Percentiles rank a stretch among this genome's conserved stretches.
These are phyloP conservation scores for Drosophila recens DNA, from an alignment of 2,888 invertebrate species.

Conservation along the genomic window DNA sequence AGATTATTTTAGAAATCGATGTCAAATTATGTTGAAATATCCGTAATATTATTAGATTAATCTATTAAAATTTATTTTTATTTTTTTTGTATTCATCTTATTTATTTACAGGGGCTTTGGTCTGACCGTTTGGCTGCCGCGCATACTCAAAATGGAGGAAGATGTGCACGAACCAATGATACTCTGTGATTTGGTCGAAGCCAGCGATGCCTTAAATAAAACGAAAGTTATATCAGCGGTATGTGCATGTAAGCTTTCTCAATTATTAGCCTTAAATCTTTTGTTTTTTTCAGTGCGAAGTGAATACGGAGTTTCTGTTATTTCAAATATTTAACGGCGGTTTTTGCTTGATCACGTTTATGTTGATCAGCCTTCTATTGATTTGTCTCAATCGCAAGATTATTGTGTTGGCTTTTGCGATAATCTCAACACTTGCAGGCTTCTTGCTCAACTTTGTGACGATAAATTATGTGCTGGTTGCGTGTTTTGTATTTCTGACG, in stretches of 20 bases:
- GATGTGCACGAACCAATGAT: not conserved
- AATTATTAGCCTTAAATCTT: not conserved
- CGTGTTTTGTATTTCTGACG: conserved; percentile 1
- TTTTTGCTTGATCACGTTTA: conserved; percentile 13
- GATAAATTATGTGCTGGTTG: not conserved
- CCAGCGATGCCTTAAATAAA: not conserved
- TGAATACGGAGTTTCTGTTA: not conserved
- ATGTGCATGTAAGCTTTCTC: not conserved
- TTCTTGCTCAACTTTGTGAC: conserved; percentile 24
- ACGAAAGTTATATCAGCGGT: not conserved
- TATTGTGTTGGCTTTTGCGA: conserved; percentile 3
- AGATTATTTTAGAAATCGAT: too few relatives aligned
- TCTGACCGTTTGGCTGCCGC: conserved; percentile 41
- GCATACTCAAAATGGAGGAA: conserved; percentile 5
- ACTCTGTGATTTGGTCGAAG: conserved; percentile 32
- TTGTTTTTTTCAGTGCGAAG: conserved; percentile 14
- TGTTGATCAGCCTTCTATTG: conserved; percentile 25
- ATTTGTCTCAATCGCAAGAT: conserved; percentile 20
- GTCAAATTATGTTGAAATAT: too few relatives aligned
- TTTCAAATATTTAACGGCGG: conserved; percentile 17
- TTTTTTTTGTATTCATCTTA: not conserved
- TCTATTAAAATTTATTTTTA: not conserved
- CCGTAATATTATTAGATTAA: too few relatives aligned
- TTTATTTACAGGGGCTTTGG: conserved; percentile 27
- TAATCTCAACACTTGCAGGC: conserved; percentile 3